phyloP scores from a whole-genome alignment of 2,113 vertebrate species.

The Scomber japonicus region DNA sequence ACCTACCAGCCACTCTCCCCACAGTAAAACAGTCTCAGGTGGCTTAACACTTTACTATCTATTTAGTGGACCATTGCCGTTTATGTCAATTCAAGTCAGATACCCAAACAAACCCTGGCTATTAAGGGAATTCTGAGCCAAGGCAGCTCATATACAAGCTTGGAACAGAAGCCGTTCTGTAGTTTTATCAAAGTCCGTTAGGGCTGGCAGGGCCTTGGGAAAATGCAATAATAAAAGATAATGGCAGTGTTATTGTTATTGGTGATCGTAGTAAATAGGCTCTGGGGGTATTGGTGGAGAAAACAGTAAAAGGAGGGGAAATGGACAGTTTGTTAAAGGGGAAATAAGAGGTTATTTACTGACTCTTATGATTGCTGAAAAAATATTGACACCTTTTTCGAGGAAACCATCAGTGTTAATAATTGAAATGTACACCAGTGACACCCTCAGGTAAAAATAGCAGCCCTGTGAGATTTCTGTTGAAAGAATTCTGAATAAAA shows the following conservation, averaged over 20 bases:
- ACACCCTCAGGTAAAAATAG: background rate
- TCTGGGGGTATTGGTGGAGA: conserved; percentile 56
- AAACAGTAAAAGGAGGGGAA: conserved; percentile 20
- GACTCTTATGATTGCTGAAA: conserved; percentile 18
- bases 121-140: conserved; percentile 51
- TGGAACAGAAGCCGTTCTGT: conserved; percentile 64
- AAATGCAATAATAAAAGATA: conserved; percentile 78
- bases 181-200: conserved; percentile 66
- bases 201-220: conserved; percentile 56
- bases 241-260: conserved; percentile 77
- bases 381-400: conserved; percentile 34
- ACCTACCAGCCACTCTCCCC: conserved; percentile 33
- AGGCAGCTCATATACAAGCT: conserved; percentile 42
- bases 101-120: conserved; percentile 59
- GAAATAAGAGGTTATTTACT: conserved; percentile 35
- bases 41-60: conserved; percentile 56
- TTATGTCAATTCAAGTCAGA: conserved; percentile 58
- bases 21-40: conserved; percentile 50
- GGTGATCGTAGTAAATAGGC: conserved; percentile 75
- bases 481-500: background rate
- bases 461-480: background rate
- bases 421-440: conserved; percentile 4
- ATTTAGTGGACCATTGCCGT: conserved; percentile 68
- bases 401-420: conserved; percentile 40
- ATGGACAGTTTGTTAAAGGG: conserved; percentile 20